Base-by-base conservation (phyloP, 2,888 invertebrate species). In the Drosophila algonquin region DNA sequence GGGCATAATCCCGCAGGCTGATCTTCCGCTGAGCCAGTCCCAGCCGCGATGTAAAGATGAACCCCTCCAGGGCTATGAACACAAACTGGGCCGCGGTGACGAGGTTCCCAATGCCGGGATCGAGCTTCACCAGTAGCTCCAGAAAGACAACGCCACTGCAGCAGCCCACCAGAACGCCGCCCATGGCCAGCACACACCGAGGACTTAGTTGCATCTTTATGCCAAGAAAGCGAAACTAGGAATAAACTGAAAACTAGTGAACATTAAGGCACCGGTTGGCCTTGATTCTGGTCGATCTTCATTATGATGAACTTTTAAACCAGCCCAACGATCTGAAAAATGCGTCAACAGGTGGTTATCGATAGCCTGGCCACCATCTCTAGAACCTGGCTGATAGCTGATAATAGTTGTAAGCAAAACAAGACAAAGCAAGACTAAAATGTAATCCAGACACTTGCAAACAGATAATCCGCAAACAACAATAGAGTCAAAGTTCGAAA, bases 21-120 rank as follows among this genome's bases (percentile, higher is more conserved):
- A 97, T 96, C 52, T 93, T 94, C 56, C 96, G 94, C 87, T 95
- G 94, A 0, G 95, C 95, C 0, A 94, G 95, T 35, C 98, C 98
- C 91, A 96, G 97, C 92, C 96, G 96, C 0, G 95, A 95, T 61
- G 95, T 96, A 51, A 96, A 95, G 65, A 98, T 93, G 81, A 98
- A 97, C 24, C 99, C 99, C 88, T 98, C 95, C 2, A 96, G 56
- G 0, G 98, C 95, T 87, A 99, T 98, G 86, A 99, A 96, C 1
- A 97, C 88, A 91, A 99, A 99, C 91, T 99, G 99, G 1, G 96
- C 94, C 91, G 98, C 98, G n/a, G 99, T 99, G 44, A 99, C 96
- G 53, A 99, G 93, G 91, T 98, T 98, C 46, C 99, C 99, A 75
- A 96, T 95, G 1, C 98, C 97, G 2, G 98, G 98, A 90, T 98